Evolutionary conservation across 2,797 vertebrate genomes (phyloP).

Genomic region (Malacoctenus gilli): DNA sequence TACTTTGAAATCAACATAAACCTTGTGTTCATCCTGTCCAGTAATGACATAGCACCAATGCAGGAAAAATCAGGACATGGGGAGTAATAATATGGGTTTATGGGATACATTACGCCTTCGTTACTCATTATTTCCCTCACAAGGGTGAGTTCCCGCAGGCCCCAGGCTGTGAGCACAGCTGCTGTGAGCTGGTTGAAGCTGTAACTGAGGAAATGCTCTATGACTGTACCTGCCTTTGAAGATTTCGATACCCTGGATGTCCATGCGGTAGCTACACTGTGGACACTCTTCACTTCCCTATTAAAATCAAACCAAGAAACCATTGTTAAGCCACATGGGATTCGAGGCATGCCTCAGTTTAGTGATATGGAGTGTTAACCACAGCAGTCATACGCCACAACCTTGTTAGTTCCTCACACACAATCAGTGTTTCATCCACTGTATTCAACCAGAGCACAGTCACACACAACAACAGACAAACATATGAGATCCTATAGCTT

Average conservation of each 20-base stretch:
- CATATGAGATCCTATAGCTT: neutral
- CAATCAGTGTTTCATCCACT: neutral
- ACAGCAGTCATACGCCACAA: no score
- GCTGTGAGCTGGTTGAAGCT: neutral
- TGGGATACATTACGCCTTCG: neutral
- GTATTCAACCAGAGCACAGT: conserved; percentile 1
- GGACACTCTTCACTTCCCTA: neutral
- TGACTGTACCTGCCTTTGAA: neutral
- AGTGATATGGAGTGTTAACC: neutral
- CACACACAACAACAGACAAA: neutral
- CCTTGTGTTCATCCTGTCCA: neutral
- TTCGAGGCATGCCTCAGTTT: neutral
- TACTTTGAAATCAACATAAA: neutral
- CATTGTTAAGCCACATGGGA: conserved; percentile 1
- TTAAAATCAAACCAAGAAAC: neutral
- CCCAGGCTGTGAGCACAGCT: neutral
- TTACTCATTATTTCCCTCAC: neutral
- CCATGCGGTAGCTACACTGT: neutral
- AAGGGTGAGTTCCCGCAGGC: neutral
- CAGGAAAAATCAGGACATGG: neutral
- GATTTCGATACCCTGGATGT: neutral
- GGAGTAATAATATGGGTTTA: neutral
- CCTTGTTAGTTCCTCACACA: neutral
- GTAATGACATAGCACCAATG: neutral
- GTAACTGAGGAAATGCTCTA: neutral